Conservation (phyloP, 2,797 vertebrate species). For the Phalloptychus januarius region DNA sequence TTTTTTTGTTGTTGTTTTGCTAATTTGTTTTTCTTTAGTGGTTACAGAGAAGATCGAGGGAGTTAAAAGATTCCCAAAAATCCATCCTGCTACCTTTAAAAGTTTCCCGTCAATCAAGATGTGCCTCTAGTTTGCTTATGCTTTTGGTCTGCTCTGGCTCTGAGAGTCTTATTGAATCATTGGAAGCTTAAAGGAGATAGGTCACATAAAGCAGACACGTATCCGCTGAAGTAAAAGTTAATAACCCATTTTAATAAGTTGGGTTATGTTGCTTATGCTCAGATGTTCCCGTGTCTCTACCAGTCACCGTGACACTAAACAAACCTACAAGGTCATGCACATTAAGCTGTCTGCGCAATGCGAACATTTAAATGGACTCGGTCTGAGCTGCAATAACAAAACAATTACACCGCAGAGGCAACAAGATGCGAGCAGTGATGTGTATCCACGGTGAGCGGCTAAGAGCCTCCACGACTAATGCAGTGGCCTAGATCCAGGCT, state of each 20-base stretch:
- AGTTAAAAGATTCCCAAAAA: not conserved
- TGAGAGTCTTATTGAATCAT: slow-evolving; percentile 5
- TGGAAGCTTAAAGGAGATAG: not conserved
- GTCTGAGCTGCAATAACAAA: slow-evolving; percentile 55
- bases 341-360: slow-evolving; percentile 20
- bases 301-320: slow-evolving; percentile 24
- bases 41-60: not conserved
- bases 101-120: not conserved
- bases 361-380: slow-evolving; percentile 49
- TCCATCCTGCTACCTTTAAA: not conserved
- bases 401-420: slow-evolving; percentile 55
- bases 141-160: not conserved
- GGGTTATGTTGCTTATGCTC: not conserved
- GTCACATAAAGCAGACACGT: not conserved
- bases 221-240: not conserved
- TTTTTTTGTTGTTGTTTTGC: not conserved
- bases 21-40: not conserved
- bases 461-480: slow-evolving; percentile 54
- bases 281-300: not conserved
- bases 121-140: not conserved
- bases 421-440: slow-evolving; percentile 57
- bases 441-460: slow-evolving; percentile 48
- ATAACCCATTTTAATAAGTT: not conserved
- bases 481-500: slow-evolving; percentile 64
- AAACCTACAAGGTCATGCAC: slow-evolving; percentile 28